A percentile compares a stretch with the other conserved stretches of the same genome.
Evolutionary conservation across 2,888 invertebrate genomes (phyloP).

Genomic region (Cheilosia pagana): DNA sequence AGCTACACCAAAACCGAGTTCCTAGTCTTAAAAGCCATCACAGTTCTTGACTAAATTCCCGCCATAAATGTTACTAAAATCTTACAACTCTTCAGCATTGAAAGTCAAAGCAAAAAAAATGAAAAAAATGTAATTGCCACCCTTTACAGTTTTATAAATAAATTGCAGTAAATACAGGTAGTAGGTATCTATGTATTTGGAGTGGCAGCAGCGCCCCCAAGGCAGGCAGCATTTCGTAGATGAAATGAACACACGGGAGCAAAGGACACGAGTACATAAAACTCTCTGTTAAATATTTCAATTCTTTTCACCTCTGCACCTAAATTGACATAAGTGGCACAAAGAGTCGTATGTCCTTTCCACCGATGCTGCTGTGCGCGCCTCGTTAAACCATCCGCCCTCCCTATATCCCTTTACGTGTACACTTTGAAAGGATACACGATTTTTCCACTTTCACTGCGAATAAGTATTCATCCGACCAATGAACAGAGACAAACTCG

Average conservation of each 20-base stretch:
- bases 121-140: neutral
- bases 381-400: neutral
- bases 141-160: conserved; percentile 27
- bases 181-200: conserved; percentile 42
- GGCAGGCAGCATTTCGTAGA: conserved; percentile 8
- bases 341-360: conserved; percentile 31
- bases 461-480: conserved; percentile 63
- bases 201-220: neutral
- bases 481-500: conserved; percentile 56
- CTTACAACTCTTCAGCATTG: no score
- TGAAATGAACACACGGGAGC: conserved; percentile 29
- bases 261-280: conserved; percentile 34
- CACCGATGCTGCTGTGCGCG: neutral
- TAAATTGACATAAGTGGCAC: conserved; percentile 61
- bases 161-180: conserved; percentile 42
- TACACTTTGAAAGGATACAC: conserved; percentile 13
- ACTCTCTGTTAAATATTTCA: conserved; percentile 59
- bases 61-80: no score
- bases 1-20: no score
- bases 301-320: conserved; percentile 60
- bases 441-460: conserved; percentile 55
- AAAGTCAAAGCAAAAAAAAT: no score
- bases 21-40: no score
- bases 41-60: no score
- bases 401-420: no score